Conservation (phyloP, 2,888 invertebrate genomes). For the Zygaena filipendulae region DNA sequence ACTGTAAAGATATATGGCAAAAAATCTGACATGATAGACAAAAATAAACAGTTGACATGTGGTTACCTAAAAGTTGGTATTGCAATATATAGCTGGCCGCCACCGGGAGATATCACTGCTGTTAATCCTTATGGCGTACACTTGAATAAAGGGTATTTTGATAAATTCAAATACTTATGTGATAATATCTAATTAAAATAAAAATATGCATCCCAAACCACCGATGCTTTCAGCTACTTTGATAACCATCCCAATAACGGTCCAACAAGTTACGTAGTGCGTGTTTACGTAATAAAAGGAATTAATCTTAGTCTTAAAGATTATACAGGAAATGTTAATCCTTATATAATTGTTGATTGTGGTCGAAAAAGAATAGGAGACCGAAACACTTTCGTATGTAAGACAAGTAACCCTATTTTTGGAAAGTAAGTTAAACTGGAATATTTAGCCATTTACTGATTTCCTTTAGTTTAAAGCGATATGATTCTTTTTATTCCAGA, state of each 20-base stretch:
- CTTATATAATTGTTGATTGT: slow-evolving; percentile 78
- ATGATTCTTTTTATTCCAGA: slow-evolving; percentile 63
- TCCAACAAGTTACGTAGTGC: slow-evolving; percentile 71
- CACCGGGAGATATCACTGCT: slow-evolving; percentile 57
- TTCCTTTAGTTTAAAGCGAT: too few species aligned
- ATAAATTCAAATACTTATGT: too few species aligned
- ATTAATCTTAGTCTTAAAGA: slow-evolving; percentile 78
- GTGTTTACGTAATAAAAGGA: slow-evolving; percentile 82
- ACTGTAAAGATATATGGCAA: slow-evolving; percentile 72
- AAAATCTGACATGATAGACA: slow-evolving; percentile 43
- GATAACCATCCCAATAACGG: slow-evolving; percentile 71
- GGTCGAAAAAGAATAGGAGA: slow-evolving; percentile 72
- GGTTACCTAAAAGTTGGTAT: slow-evolving; percentile 43
- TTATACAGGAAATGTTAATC: slow-evolving; percentile 77
- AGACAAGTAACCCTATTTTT: slow-evolving; percentile 85
- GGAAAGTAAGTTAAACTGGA: slow-evolving; percentile 74
- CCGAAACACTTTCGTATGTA: slow-evolving; percentile 74
- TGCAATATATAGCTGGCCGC: slow-evolving; percentile 76
- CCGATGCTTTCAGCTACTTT: slow-evolving; percentile 65
- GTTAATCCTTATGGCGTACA: slow-evolving; percentile 62
- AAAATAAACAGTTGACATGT: slow-evolving; percentile 41
- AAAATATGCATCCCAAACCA: too few species aligned
- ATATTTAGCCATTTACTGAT: too few species aligned
- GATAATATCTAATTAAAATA: too few species aligned
- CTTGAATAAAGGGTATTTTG: slow-evolving; percentile 65